Evolutionary conservation across 2,113 vertebrate genomes (phyloP).

Genomic region (Ondatra zibethicus): DNA sequence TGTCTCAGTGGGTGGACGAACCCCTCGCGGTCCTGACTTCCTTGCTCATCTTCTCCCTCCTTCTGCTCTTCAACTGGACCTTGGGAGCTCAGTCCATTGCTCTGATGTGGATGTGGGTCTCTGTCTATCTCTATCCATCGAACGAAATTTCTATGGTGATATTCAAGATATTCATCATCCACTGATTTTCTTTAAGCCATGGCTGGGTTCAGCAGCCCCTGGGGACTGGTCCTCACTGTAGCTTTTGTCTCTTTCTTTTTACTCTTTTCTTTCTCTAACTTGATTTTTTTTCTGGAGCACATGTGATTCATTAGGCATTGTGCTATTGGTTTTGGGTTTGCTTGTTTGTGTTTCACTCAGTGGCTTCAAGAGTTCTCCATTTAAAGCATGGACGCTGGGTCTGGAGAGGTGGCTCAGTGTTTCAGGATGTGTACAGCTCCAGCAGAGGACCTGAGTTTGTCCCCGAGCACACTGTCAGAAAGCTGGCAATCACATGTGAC

Average conservation of each 20-base stretch:
- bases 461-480: background rate
- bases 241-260: slow-evolving; percentile 34
- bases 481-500: background rate
- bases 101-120: too few species aligned
- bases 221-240: background rate
- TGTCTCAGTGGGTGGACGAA: too few species aligned
- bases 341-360: background rate
- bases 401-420: background rate
- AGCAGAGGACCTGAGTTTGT: too few species aligned
- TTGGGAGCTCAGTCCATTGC: too few species aligned
- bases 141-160: too few species aligned
- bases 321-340: background rate
- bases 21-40: too few species aligned
- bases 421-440: background rate
- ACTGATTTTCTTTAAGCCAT: background rate
- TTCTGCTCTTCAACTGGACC: too few species aligned
- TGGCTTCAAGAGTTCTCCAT: background rate
- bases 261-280: background rate
- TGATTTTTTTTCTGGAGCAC: background rate
- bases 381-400: background rate
- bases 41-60: too few species aligned
- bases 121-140: too few species aligned
- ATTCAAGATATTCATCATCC: too few species aligned
- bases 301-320: background rate
- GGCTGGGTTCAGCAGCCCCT: background rate